These are phyloP conservation scores for Halcyon senegalensis DNA, from an alignment of 2,113 vertebrate species.

Conservation along the genomic window DNA sequence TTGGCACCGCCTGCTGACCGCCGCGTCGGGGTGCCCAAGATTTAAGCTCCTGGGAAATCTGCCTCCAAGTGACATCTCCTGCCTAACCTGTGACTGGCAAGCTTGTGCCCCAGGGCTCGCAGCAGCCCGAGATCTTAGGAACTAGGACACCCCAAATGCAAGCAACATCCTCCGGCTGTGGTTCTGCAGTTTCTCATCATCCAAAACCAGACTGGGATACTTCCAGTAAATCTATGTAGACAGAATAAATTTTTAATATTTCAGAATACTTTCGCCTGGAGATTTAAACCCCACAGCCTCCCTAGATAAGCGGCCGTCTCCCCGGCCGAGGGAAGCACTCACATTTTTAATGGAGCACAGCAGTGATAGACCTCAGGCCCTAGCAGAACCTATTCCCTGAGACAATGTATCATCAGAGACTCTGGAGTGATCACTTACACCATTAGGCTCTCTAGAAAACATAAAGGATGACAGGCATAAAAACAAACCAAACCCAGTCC, in stretches of 20 bases:
- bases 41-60: rapidly evolving
- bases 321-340: rapidly evolving
- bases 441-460: not conserved
- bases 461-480: rapidly evolving
- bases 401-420: rapidly evolving
- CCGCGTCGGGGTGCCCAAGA: rapidly evolving
- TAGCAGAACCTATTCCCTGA: rapidly evolving
- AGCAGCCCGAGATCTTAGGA: rapidly evolving
- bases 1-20: not conserved
- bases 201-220: rapidly evolving
- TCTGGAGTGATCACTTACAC: not conserved
- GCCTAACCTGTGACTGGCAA: rapidly evolving
- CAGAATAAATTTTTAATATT: not conserved
- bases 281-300: not conserved
- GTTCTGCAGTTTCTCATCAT: not conserved
- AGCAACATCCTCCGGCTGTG: rapidly evolving
- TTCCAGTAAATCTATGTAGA: rapidly evolving
- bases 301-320: not conserved
- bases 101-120: not conserved
- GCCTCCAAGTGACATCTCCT: rapidly evolving
- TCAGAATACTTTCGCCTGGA: not conserved
- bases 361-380: not conserved
- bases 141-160: rapidly evolving
- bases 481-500: not conserved
- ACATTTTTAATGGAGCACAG: rapidly evolving